phyloP scores from a whole-genome alignment of 2,113 vertebrate species.

The Phoenicopterus ruber region DNA sequence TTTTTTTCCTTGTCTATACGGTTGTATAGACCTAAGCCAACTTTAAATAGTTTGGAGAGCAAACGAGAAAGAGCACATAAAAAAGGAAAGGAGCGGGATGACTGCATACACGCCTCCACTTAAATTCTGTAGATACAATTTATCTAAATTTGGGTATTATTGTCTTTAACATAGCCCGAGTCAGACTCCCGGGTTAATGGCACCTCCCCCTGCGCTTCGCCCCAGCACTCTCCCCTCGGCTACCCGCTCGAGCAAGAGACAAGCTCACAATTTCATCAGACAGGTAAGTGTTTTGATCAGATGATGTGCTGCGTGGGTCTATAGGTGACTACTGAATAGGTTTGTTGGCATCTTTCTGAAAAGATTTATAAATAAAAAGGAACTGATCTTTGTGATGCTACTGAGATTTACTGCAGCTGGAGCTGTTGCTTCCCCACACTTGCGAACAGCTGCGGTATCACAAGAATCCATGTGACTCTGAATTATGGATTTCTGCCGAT shows the following conservation, averaged over 20 bases:
- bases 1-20: accelerated
- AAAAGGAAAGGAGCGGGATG: not conserved
- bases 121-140: not conserved
- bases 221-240: conserved; percentile 69
- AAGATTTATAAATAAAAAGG: not conserved
- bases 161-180: conserved; percentile 80
- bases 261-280: conserved; percentile 77
- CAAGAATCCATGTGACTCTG: not conserved
- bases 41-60: not conserved
- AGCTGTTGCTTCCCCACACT: not conserved
- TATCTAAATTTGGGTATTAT: not conserved
- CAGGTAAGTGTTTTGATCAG: conserved; percentile 75
- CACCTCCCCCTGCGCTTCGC: conserved; percentile 77
- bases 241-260: conserved; percentile 74
- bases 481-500: not conserved
- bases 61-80: not conserved
- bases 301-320: not conserved
- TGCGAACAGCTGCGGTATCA: accelerated
- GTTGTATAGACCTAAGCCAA: not conserved
- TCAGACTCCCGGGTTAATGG: conserved; percentile 86
- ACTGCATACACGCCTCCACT: not conserved
- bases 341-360: not conserved
- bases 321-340: not conserved
- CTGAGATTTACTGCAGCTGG: not conserved
- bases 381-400: not conserved